Conservation (phyloP, 2,797 vertebrate species). For the Botia kubotai region DNA sequence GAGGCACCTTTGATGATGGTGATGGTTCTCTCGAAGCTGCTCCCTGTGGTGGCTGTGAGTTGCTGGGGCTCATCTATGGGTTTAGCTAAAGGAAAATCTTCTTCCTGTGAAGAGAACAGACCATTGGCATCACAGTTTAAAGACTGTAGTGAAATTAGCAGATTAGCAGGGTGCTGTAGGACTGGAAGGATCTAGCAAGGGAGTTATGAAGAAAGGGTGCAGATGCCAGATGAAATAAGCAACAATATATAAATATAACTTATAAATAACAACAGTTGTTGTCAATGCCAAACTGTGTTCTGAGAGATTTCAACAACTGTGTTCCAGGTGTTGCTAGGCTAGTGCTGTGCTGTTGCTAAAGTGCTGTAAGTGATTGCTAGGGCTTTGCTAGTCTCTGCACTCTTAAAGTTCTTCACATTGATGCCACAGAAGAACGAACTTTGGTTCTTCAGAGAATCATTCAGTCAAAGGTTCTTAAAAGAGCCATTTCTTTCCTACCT, state of each 20-base stretch:
- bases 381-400: too few relatives aligned
- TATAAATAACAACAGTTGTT: too few relatives aligned
- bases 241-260: not conserved
- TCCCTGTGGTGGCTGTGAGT: conserved; percentile 70
- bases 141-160: not conserved
- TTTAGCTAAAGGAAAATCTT: conserved; percentile 71
- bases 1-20: conserved; percentile 95
- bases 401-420: too few relatives aligned
- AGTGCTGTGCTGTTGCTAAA: too few relatives aligned
- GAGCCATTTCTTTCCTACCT: too few relatives aligned
- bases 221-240: not conserved
- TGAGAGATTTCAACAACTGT: too few relatives aligned
- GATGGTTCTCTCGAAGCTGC: conserved; percentile 88
- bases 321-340: too few relatives aligned
- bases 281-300: too few relatives aligned
- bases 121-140: not conserved
- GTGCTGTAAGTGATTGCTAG: too few relatives aligned
- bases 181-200: not conserved
- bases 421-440: too few relatives aligned
- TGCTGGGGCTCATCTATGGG: conserved; percentile 65
- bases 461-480: too few relatives aligned
- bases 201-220: not conserved
- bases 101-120: conserved; percentile 42
- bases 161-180: not conserved
- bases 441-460: too few relatives aligned